These are phyloP conservation scores for Entelurus aequoreus DNA, from an alignment of 2,113 vertebrate genomes.

Conservation along the genomic window DNA sequence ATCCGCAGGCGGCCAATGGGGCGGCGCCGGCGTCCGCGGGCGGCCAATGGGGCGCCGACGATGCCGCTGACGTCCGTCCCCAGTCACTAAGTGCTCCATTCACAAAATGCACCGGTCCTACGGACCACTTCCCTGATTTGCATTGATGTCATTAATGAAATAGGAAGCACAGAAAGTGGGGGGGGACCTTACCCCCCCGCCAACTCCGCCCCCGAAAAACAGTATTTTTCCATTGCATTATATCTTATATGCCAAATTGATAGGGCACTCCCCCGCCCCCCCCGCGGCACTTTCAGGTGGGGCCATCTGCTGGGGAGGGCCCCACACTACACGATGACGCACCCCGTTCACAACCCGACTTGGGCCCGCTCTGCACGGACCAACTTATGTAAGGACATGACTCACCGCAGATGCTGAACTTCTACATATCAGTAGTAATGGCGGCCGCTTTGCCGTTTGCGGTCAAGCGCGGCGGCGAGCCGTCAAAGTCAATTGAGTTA, in stretches of 20 bases:
- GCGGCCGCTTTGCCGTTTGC: neutral
- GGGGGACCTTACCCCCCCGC: constrained; percentile 50
- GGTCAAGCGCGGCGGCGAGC: constrained; percentile 6
- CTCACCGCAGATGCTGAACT: constrained; percentile 9
- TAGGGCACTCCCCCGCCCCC: constrained; percentile 10
- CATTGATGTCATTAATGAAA: constrained; percentile 73
- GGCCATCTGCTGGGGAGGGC: constrained; percentile 75
- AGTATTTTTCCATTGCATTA: constrained; percentile 27
- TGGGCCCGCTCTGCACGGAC: neutral
- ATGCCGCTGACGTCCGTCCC: constrained; percentile 73
- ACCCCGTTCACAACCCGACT: constrained; percentile 56
- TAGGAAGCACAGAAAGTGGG: constrained; percentile 44
- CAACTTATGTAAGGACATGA: constrained; percentile 14
- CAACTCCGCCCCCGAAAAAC: too few species aligned
- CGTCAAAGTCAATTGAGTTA: constrained; percentile 43
- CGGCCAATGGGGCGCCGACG: constrained; percentile 61
- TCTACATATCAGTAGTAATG: neutral
- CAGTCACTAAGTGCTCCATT: constrained; percentile 78
- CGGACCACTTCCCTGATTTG: constrained; percentile 62
- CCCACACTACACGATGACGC: constrained; percentile 62
- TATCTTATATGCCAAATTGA: constrained; percentile 60
- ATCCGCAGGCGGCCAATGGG: constrained; percentile 73
- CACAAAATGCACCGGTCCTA: constrained; percentile 74
- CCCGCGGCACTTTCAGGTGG: constrained; percentile 53
- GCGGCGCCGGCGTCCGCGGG: constrained; percentile 30